These are phyloP conservation scores for Lasioglossum leucozonium DNA, from an alignment of 2,888 invertebrate species.

Conservation along the genomic window DNA sequence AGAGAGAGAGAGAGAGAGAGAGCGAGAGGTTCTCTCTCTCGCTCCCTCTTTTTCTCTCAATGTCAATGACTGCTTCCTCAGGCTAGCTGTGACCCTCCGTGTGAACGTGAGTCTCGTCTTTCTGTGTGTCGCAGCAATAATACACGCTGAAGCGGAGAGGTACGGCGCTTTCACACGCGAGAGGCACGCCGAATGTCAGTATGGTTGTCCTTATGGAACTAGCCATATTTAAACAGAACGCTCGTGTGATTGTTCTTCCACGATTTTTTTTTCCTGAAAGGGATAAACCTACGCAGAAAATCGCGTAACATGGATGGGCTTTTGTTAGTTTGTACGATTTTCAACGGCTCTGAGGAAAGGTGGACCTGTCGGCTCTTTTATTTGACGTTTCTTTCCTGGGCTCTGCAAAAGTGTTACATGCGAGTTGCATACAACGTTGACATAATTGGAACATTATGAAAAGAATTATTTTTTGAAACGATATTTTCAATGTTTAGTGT, in stretches of 20 bases:
- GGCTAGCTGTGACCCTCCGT: conserved; percentile 75
- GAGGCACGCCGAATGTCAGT: conserved; percentile 44
- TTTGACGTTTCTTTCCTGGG: background rate
- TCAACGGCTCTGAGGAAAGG: background rate
- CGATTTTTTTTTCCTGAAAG: background rate
- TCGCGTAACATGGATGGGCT: background rate
- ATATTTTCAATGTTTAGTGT: no score
- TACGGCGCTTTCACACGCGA: conserved; percentile 75
- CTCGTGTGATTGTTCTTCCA: background rate
- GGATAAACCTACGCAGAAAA: background rate
- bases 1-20: conserved; percentile 20
- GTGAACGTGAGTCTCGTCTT: conserved; percentile 73
- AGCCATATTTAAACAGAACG: conserved; percentile 42
- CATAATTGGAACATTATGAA: background rate
- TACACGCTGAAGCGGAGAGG: conserved; percentile 52
- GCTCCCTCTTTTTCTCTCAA: conserved; percentile 69
- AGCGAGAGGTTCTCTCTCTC: conserved; percentile 48
- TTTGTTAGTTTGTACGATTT: background rate
- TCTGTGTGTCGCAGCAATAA: conserved; percentile 62
- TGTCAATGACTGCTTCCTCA: conserved; percentile 80
- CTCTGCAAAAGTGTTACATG: no score
- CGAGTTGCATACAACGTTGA: background rate
- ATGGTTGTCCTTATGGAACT: conserved; percentile 23
- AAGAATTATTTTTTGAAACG: background rate
- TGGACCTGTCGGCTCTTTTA: background rate